Evolutionary conservation across 37 sponge, comb jelly and placozoan genomes (phyloP), one percentile per base, ranked within the genome.

Genomic region (Halichondria panicea): DNA sequence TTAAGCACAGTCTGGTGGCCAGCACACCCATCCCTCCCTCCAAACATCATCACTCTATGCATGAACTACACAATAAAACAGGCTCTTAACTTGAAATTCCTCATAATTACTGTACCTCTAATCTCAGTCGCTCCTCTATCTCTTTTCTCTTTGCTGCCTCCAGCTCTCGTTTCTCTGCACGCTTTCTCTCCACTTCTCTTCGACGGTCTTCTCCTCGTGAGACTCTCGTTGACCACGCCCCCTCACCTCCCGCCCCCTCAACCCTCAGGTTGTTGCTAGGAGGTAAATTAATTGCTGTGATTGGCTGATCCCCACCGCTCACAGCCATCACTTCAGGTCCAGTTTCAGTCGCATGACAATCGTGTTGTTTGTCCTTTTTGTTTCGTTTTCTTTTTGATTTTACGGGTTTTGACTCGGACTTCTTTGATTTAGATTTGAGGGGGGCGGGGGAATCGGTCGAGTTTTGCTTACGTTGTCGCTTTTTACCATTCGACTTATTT

Each of bases 131-230:
- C 52, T 61, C 66, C 50, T 61, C 62, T 34, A 70, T 72, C 46
- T 77, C 58, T 35, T 33, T 36, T 33, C 42, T 15, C 78, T 76
- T 84, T 53, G 32, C 9, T 4, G 70, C 31, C 70, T 84, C 85
- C 50, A 84, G 36, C 22, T 76, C 66, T 43, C 60, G 45, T 55
- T 77, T 76, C 36, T 76, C 77, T 1, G 63, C 44, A 46, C 77
- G 38, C 52, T 76, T 76, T 30, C 52, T 76, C 65, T 76, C 77
- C 4, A 76, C 32, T 66, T 76, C 77, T 24, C 21, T 8, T 19
- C 77, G 41, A 34, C 77, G 63, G 31, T 76, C 52, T 27, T 76
- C 77, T 6, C 66, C 77, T 55, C 74, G 19, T 13, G 74, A 58
- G 21, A 33, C 22, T 43, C 68, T 66, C n/a, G 22, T 24, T n/a